A percentile compares a stretch with the other conserved stretches of the same genome.
Conservation (phyloP, 2,888 invertebrate genomes). For the Cosmopolites sordidus region DNA sequence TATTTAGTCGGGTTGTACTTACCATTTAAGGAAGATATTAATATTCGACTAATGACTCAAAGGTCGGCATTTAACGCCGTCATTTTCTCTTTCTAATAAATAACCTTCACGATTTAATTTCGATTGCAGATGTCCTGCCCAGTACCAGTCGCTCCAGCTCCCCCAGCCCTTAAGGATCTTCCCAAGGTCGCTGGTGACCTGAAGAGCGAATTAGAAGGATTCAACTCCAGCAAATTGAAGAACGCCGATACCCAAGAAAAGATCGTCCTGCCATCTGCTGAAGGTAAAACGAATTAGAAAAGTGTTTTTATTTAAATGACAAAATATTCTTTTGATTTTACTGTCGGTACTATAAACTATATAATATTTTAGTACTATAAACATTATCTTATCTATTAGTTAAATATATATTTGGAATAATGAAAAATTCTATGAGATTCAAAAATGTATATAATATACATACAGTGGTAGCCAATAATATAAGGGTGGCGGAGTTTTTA, state of each 20-base stretch:
- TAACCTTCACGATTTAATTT: background rate
- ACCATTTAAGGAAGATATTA: slow-evolving; percentile 22
- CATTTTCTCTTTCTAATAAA: background rate
- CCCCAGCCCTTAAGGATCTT: slow-evolving; percentile 81
- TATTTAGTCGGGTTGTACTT: slow-evolving; percentile 23
- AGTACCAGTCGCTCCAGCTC: slow-evolving; percentile 57
- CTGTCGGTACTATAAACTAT: too few species aligned
- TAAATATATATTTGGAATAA: too few species aligned
- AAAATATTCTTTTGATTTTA: too few species aligned
- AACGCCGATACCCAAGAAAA: slow-evolving; percentile 89
- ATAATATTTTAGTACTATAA: too few species aligned
- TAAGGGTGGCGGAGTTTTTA: too few species aligned
- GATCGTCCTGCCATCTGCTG: slow-evolving; percentile 86
- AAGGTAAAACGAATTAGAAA: slow-evolving; percentile 76
- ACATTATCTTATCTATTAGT: too few species aligned
- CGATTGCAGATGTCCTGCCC: slow-evolving; percentile 46
- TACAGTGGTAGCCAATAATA: too few species aligned
- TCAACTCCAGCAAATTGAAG: slow-evolving; percentile 82
- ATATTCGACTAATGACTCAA: slow-evolving; percentile 10
- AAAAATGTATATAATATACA: too few species aligned
- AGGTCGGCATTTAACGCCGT: background rate
- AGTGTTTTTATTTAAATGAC: too few species aligned
- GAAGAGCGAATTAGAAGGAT: slow-evolving; percentile 87
- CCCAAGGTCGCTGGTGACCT: slow-evolving; percentile 86
- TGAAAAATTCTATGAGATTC: too few species aligned